These are phyloP conservation scores for Embiotoca jacksoni DNA, from an alignment of 2,113 vertebrate species.

Conservation along the genomic window DNA sequence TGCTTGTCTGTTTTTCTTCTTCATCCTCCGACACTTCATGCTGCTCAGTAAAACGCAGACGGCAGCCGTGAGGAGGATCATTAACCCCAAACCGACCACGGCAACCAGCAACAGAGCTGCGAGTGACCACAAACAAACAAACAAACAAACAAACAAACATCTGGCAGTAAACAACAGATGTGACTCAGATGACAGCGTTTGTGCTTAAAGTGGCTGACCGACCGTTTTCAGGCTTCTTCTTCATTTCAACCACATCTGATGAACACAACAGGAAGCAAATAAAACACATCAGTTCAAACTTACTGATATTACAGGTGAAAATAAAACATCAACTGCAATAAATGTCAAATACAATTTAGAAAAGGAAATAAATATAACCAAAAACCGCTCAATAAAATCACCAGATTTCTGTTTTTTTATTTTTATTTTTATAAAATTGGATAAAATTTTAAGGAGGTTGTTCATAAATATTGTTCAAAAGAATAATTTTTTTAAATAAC, in stretches of 20 bases:
- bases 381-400: too few relatives aligned
- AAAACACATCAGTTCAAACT: not conserved
- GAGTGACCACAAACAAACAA: not conserved
- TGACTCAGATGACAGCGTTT: rapidly evolving
- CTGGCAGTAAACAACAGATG: not conserved
- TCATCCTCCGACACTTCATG: constrained; percentile 49
- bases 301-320: too few relatives aligned
- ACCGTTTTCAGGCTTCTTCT: constrained; percentile 52
- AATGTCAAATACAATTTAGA: too few relatives aligned
- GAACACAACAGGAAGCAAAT: not conserved
- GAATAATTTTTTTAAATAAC: too few relatives aligned
- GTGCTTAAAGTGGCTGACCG: not conserved
- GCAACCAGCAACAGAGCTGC: constrained; percentile 49
- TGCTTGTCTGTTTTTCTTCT: constrained; percentile 14
- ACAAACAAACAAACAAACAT: not conserved
- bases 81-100: constrained; percentile 16
- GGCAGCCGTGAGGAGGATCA: constrained; percentile 27
- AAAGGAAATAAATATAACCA: too few relatives aligned
- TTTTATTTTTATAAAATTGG: too few relatives aligned
- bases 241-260: constrained; percentile 35
- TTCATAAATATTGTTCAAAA: too few relatives aligned
- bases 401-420: too few relatives aligned
- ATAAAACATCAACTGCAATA: too few relatives aligned
- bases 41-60: constrained; percentile 53
- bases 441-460: too few relatives aligned